Evolutionary conservation across 2,113 vertebrate species (phyloP).

Genomic region (Salvelinus alpinus): DNA sequence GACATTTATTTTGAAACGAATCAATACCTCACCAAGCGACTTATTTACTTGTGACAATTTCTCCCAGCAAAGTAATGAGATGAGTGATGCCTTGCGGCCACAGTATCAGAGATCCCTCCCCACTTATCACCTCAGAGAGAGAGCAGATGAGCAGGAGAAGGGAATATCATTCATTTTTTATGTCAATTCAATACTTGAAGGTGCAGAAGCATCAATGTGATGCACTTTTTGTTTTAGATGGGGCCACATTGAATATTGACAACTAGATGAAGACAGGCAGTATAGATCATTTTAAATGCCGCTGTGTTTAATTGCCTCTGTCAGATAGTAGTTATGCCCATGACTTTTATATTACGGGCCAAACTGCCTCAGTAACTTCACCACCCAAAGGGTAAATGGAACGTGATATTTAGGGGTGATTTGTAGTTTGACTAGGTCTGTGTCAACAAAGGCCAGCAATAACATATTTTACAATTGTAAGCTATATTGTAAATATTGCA

Average conservation of each 20-base stretch:
- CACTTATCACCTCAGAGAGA: constrained; percentile 62
- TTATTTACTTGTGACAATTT: constrained; percentile 71
- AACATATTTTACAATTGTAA: constrained; percentile 42
- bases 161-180: constrained; percentile 78
- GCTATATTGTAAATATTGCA: constrained; percentile 16
- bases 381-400: constrained; percentile 65
- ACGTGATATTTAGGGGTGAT: constrained; percentile 43
- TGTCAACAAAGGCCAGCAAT: constrained; percentile 46
- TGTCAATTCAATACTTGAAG: constrained; percentile 72
- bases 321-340: constrained; percentile 63
- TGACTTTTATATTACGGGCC: constrained; percentile 67
- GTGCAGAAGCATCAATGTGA: constrained; percentile 61
- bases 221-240: constrained; percentile 61
- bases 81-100: constrained; percentile 66
- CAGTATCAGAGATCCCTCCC: constrained; percentile 57
- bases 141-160: constrained; percentile 8
- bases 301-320: constrained; percentile 66
- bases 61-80: constrained; percentile 39
- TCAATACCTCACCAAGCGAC: constrained; percentile 70
- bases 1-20: constrained; percentile 54
- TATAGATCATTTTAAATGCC: constrained; percentile 73
- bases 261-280: constrained; percentile 62
- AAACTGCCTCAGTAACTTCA: constrained; percentile 63
- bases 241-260: constrained; percentile 71
- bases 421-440: constrained; percentile 48